Base-by-base conservation (phyloP, 2,888 invertebrate species). In the Andrena praecox region DNA sequence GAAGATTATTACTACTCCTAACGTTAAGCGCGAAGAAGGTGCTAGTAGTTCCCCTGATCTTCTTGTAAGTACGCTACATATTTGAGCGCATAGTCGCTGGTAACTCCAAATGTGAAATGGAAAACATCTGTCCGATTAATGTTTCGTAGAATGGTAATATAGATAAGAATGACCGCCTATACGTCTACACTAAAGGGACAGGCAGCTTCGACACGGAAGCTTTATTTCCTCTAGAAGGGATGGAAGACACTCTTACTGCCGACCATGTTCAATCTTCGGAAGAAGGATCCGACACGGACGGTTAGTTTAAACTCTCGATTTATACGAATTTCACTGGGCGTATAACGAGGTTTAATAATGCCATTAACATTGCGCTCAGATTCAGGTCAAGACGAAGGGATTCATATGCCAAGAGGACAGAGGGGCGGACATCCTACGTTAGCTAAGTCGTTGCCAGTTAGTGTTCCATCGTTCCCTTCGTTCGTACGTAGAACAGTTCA, bases 361-460 rank as follows among this genome's bases (percentile, higher is more conserved):
- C 24, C n/a, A 20, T n/a, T 68, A 16, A 24, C 6, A 56, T 75
- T 64, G 2, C 50, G 16, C 20, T 76, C 67, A 94, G 94, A 94
- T 91, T 94, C 94, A 77, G 95, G 95, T 87, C 95, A 95, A 89
- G 96, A 96, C 90, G 96, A 96, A 92, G 95, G 95, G 60, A 95
- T 95, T 82, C 95, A 95, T 86, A 95, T 96, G 84, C 93, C 95
- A 4, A 95, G 95, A 73, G 88, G 86, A 69, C 93, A 92, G 68
- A 93, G 93, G 78, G 93, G 93, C 63, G 94, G 93, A 42, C 93
- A 94, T 27, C 95, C 95, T 78, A 94, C 93, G 71, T 90, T 97
- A 86, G 97, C 97, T 60, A 96, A 96, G 93, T 97, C 97, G 85
- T 94, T 97, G 91, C 98, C 98, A 54, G 96, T 98, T 92, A 96